Percentiles rank a stretch among this genome's conserved stretches.
Conservation (phyloP, 2,888 invertebrate genomes). For the Tinea pellionella region DNA sequence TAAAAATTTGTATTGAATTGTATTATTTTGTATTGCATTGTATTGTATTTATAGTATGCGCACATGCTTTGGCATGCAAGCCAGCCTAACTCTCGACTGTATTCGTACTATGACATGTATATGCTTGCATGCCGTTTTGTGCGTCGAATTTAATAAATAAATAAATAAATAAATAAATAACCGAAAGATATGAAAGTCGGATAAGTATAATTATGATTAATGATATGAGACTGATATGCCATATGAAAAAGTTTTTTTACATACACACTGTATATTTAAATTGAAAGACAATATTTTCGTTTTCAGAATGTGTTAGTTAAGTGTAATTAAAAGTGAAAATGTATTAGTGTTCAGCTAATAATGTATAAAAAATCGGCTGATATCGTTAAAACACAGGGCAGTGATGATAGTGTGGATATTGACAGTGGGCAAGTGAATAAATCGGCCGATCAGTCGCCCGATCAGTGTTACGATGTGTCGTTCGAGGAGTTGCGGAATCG, state of each 20-base stretch:
- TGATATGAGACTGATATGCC: background rate
- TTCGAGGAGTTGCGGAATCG: conserved; percentile 57
- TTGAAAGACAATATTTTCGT: background rate
- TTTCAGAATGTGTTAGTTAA: conserved; percentile 1
- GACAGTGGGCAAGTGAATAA: conserved; percentile 29
- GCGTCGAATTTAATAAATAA: no score
- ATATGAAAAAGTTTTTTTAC: background rate
- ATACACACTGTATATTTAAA: background rate
- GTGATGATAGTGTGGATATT: conserved; percentile 8
- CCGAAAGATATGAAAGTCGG: no score
- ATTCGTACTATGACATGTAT: no score
- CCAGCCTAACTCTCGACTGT: no score
- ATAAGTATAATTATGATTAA: no score
- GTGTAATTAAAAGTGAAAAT: background rate
- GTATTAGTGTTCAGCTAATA: conserved; percentile 8
- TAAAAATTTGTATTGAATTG: no score
- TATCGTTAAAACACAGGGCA: conserved; percentile 12
- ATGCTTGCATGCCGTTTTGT: no score
- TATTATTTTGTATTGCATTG: no score
- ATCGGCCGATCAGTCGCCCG: conserved; percentile 37
- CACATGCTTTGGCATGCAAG: no score
- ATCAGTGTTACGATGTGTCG: conserved; percentile 44
- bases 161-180: no score
- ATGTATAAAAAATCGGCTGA: conserved; percentile 14
- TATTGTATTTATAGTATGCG: no score